Percentiles rank a stretch among this genome's conserved stretches.
These are phyloP conservation scores for Myotis vivesi DNA, from an alignment of 2,797 vertebrate species.

Conservation along the genomic window DNA sequence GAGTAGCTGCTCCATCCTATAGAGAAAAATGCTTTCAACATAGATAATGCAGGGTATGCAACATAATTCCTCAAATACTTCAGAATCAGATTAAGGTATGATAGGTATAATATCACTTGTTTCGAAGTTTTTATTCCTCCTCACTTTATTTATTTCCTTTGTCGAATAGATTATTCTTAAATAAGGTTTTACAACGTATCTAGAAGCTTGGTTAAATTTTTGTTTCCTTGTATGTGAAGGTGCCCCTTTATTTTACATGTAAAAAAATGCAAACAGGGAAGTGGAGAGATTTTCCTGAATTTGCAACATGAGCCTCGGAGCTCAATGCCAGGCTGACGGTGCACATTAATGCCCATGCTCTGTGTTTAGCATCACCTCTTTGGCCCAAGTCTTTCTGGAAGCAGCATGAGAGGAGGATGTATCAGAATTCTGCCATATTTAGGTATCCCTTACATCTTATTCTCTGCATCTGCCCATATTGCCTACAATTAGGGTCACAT, in stretches of 20 bases:
- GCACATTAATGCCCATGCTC: not conserved
- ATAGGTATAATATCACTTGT: not conserved
- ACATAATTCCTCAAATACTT: not conserved
- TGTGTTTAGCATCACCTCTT: not conserved
- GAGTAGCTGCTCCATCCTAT: not conserved
- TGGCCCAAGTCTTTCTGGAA: not conserved
- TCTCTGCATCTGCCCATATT: not conserved
- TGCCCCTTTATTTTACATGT: not conserved
- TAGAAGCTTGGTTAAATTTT: not conserved
- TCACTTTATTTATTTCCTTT: not conserved
- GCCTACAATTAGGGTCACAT: not conserved
- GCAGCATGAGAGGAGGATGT: not conserved
- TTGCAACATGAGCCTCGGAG: not conserved
- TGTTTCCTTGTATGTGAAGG: not conserved
- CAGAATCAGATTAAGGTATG: not conserved
- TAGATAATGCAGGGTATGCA: not conserved
- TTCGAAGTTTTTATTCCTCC: not conserved
- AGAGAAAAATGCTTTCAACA: slow-evolving; percentile 1
- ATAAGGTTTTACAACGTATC: not conserved
- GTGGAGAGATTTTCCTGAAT: not conserved
- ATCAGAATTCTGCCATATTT: not conserved
- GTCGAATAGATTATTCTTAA: not conserved
- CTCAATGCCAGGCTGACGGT: not conserved
- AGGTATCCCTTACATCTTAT: not conserved
- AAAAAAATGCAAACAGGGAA: not conserved